Base-by-base conservation (phyloP, 2,888 invertebrate species). In the Volucella bombylans region DNA sequence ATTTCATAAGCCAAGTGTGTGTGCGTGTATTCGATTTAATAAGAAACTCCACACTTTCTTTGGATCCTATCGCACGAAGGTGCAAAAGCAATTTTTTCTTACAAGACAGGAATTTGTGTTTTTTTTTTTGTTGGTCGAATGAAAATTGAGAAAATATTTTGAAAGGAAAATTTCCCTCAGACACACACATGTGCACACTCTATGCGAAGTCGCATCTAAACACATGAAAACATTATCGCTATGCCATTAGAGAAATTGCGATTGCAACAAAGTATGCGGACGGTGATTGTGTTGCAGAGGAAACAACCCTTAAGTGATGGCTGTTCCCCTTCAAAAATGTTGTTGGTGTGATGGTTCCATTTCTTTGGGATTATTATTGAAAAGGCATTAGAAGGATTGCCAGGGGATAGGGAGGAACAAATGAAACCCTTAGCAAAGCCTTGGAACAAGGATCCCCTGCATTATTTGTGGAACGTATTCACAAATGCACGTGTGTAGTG, bases 401-500 rank as follows among this genome's bases (percentile, higher is more conserved):
- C 49, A 39, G 45, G 41, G 47, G 47, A 50, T 59, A 14, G 45
- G 18, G 41, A 11, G 38, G 61, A 59, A 54, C 55, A 55, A 64
- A 11, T n/a, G 43, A 50, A 43, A 43, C 12, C 23, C 31, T 12
- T 47, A 4, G n/a, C n/a, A 18, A 45, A 12, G 14, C 10, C 18
- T 12, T 4, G 9, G 31, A 23, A 43, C 61, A 61, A 45, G 59
- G 47, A 74, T 67, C 64, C 67, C 79, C 62, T 85, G 85, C 67
- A 85, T 85, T 85, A 82, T 68, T 85, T 85, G 85, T 85, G 85
- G 85, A 85, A 85, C 85, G 85, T 81, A 85, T 85, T 85, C 85
- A 81, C 50, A 23, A 54, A 57, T 80, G 76, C 72, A 80, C 62
- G 76, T 76, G 76, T 85, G 85, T 85, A 76, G 71, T 80, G 65